Evolutionary conservation across 2,797 vertebrate species (phyloP), one percentile per base, ranked within the genome.

Genomic region (Sebastes nivosus): DNA sequence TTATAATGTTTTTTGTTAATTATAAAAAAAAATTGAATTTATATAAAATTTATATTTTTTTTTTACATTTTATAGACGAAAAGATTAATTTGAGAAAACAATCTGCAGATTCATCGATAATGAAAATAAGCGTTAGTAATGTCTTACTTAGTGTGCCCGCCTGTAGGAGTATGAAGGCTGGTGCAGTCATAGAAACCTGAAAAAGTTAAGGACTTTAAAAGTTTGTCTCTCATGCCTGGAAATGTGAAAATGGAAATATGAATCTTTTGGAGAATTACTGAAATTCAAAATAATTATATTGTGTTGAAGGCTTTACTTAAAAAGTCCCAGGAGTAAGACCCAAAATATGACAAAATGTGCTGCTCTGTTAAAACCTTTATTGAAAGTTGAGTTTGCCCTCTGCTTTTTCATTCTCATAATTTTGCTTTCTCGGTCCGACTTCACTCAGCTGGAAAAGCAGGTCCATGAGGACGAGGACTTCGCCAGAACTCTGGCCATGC

Each of bases 401-500:
- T 64, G 7, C 12, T 5, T 38, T 65, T 24, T 46, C 2, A 22
- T 46, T 16, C 29, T 80, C 14, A 16, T 32, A 2, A 0, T 65
- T 34, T 38, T 50, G 20, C 6, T 22, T 36, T 59, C 13, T 57
- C 4, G 2, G 4, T 66, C 13, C 65, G 8, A 77, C 66, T 52
- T 75, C 14, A 69, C 24, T 63, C 80, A 99, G 98, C 66, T 98
- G 92, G 98, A 99, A 87, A 97, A 96, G 83, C 98, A 98, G 67
- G 85, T 99, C 57, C 99, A 99, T 20, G 97, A 98, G 69, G 98
- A 99, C 87, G 97, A 98, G 78, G 97, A 97, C 81, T 99, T 99
- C 95, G 98, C 98, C 57, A 95, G 89, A 88, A 99, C 99, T 0
- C 91, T 99, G 91, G 96, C 97, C 34, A 95, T 99, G 97, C 74